A percentile compares a stretch with the other conserved stretches of the same genome.
phyloP scores from a whole-genome alignment of 2,797 vertebrate species.

The Lepilemur ruficaudatus region DNA sequence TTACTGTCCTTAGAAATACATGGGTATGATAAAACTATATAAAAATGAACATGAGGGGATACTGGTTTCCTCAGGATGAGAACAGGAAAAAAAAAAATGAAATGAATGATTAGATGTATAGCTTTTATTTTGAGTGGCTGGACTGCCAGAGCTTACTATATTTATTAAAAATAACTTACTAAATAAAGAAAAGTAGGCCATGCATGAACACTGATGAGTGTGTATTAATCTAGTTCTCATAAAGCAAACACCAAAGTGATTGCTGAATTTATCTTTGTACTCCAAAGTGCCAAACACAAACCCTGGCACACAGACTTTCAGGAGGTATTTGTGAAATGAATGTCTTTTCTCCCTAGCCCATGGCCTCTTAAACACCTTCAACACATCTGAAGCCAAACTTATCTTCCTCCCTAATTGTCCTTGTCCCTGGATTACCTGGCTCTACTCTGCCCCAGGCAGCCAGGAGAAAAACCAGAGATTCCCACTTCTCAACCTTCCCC shows the following conservation, averaged over 20 bases:
- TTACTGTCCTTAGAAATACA: not conserved
- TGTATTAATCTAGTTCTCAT: not conserved
- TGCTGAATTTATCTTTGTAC: not conserved
- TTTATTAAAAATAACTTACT: not conserved
- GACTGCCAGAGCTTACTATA: not conserved
- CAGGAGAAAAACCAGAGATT: not conserved
- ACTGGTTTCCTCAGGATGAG: not conserved
- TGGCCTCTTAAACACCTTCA: not conserved
- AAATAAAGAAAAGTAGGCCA: not conserved
- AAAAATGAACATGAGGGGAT: not conserved
- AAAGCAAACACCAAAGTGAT: not conserved
- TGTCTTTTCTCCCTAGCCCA: not conserved
- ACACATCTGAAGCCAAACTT: not conserved
- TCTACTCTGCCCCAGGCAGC: not conserved
- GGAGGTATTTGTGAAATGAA: not conserved
- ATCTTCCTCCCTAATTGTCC: not conserved
- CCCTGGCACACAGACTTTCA: not conserved
- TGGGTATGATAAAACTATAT: not conserved
- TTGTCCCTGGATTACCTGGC: not conserved
- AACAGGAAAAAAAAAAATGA: not conserved
- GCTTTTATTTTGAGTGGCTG: not conserved
- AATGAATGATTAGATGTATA: not conserved
- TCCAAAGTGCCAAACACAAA: not conserved
- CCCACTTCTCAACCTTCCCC: not conserved
- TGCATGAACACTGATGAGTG: not conserved